These are phyloP conservation scores for Drosophila borealis DNA, from an alignment of 2,888 invertebrate species.

Conservation along the genomic window DNA sequence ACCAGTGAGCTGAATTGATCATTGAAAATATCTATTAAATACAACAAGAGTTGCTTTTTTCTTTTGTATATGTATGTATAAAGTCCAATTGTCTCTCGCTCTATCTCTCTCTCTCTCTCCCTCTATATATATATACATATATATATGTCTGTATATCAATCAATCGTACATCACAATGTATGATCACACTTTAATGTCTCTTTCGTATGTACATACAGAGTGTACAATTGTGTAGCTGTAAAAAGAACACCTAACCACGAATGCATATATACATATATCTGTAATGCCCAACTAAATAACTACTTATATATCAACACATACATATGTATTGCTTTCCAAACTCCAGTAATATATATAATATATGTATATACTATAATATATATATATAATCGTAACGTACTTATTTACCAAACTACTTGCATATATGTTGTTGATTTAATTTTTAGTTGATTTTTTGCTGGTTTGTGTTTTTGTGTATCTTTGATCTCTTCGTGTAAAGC, in stretches of 20 bases:
- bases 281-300: slow-evolving; percentile 14
- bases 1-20: slow-evolving; percentile 57
- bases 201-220: slow-evolving; percentile 42
- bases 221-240: slow-evolving; percentile 51
- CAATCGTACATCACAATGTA: slow-evolving; percentile 29
- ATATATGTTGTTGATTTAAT: slow-evolving; percentile 3
- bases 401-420: slow-evolving; percentile 7
- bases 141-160: slow-evolving; percentile 50
- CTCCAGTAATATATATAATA: slow-evolving; percentile 24
- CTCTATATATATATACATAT: no score
- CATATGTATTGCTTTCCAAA: slow-evolving; percentile 39
- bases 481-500: slow-evolving; percentile 5
- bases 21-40: slow-evolving; percentile 74
- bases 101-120: no score
- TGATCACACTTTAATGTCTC: slow-evolving; percentile 25
- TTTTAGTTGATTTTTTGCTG: not conserved
- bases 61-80: slow-evolving; percentile 73
- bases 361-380: no score
- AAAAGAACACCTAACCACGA: slow-evolving; percentile 31
- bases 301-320: slow-evolving; percentile 34
- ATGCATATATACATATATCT: slow-evolving; percentile 22
- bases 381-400: slow-evolving; percentile 17
- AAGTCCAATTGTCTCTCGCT: slow-evolving; percentile 13
- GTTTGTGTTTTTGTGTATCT: slow-evolving; percentile 3
- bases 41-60: slow-evolving; percentile 77